Evolutionary conservation across 1,140 invertebrate species (phyloP), one percentile per base, ranked within the genome.

Genomic region (Ceratina japonica): DNA sequence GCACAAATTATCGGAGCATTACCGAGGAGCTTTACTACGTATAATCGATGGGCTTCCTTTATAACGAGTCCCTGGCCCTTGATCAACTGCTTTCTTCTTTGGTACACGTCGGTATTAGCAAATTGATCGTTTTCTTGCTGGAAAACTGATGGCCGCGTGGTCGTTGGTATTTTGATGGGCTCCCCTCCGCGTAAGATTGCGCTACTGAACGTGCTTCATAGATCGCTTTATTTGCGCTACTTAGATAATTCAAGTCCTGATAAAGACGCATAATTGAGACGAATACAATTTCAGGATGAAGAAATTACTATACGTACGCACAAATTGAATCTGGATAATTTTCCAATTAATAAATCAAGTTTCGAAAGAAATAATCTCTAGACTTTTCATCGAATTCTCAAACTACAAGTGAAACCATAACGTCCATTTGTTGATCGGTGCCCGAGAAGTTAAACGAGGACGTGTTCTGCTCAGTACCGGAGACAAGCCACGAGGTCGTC

Each of bases 1-100:
- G 63, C 37, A 20, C 81, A 80, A 84, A 84, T 84, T 84, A 77
- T 85, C 82, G 31, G 68, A 24, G 66, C 59, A 80, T 84, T 84
- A 84, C 65, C 24, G 54, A 7, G 37, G 4, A 63, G 37, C 22
- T 27, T 44, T 44, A 44, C 37, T 44, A 10, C 5, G 13, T 83
- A 52, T 84, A 84, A 84, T 84, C 68, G 81, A 13, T 79, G 69
- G 37, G 24, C 22, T 51, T 22, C 20, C 58, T 24, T 51, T 49
- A 44, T 44, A 62, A 66, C 61, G 76, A 71, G 56, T 22, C 58
- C 37, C n/a, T 18, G 44, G 56, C 20, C 31, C 37, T 70, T 8
- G 16, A 27, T 7, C 54, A 59, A n/a, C 24, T 54, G 70, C 51
- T 22, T 61, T 51, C 37, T 49, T 44, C 22, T 22, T 27, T 16